Conservation (phyloP, 2,113 vertebrate genomes). For the Antechinus stuartii region DNA sequence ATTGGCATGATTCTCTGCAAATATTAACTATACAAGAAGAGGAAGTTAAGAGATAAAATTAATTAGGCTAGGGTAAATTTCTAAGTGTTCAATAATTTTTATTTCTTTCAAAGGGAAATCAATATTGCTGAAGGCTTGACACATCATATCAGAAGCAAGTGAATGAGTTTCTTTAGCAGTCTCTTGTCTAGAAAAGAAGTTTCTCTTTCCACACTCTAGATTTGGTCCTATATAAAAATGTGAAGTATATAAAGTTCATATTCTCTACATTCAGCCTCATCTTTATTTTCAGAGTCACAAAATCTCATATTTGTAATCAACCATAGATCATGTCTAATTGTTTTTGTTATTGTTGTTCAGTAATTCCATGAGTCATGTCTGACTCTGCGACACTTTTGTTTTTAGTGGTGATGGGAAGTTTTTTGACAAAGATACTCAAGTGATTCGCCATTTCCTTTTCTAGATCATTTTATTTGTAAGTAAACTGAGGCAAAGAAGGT, state of each 20-base stretch:
- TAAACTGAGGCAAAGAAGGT: background rate
- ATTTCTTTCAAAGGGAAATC: background rate
- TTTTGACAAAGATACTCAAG: background rate
- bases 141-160: background rate
- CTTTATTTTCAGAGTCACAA: background rate
- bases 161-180: constrained; percentile 6
- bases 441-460: background rate
- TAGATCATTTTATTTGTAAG: background rate
- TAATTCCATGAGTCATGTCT: background rate
- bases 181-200: background rate
- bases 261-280: background rate
- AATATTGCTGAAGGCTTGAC: background rate
- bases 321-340: background rate
- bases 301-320: background rate
- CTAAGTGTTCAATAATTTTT: background rate
- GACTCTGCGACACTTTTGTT: background rate
- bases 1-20: background rate
- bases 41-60: background rate
- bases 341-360: background rate
- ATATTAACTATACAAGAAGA: background rate
- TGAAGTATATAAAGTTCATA: background rate
- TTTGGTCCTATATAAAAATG: background rate
- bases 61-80: background rate
- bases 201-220: background rate
- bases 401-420: background rate